Evolutionary conservation across 2,888 invertebrate species (phyloP), one percentile per base, ranked within the genome.

Genomic region (Apamea crenata): DNA sequence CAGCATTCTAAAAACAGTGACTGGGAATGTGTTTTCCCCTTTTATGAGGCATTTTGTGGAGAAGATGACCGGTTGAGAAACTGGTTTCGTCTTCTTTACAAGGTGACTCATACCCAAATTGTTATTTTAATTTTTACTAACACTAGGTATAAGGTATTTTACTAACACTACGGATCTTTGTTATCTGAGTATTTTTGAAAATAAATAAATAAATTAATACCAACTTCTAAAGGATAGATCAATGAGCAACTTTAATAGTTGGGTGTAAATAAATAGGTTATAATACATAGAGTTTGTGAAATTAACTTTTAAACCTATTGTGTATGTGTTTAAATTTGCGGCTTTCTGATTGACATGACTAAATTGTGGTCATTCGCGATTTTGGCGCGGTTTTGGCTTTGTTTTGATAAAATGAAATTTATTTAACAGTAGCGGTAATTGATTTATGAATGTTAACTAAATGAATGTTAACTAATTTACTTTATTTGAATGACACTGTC

Each of bases 291-390:
- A 16, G 3, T n/a, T 56, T 18, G 10, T 59, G 59, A n/a, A 59
- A 59, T 71, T 8, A 40, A 59, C n/a, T 61, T 29, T 40, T 1
- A 18, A 40, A 68, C 25, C 14, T 29, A 59, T 29, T 65, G 1
- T 25, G 10, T 18, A 36, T 80, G 53, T 56, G 29, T 65, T 72
- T 65, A 56, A 80, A 29, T 14, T 36, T 73, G 79, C 59, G 81
- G 81, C 21, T 80, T 74, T 50, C 16, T 80, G 79, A 80, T 47
- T 73, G 79, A 56, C 79, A 36, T 2, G 40, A 66, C 47, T 32
- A 66, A 73, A 80, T 73, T 80, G 72, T 56, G 47, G 74, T 80
- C 44, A 47, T 25, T 47, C 21, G 14, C 10, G 25, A 40, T 80
- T 66, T 73, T 14, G 36, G 7, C n/a, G 65, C 1, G 47, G 25